Conservation (phyloP, 2,888 invertebrate species). For the Rhyacophila evoluta region DNA sequence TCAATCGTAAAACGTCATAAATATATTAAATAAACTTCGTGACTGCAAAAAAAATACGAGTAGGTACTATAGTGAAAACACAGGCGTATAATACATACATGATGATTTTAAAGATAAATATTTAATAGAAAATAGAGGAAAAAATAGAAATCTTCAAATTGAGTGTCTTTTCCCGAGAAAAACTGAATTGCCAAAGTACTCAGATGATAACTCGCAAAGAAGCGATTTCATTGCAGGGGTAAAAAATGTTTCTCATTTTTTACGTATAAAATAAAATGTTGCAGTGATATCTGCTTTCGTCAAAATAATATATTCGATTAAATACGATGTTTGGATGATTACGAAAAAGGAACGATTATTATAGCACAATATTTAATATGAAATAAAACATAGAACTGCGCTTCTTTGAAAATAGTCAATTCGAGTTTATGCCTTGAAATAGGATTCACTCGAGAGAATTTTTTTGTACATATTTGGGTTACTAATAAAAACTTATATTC, state of each 20-base stretch:
- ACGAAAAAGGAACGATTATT: no score
- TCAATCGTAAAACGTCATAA: neutral
- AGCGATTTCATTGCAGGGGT: neutral
- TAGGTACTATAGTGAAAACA: neutral
- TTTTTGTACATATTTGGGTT: no score
- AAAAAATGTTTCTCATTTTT: neutral
- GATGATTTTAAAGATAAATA: slow-evolving; percentile 31
- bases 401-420: no score
- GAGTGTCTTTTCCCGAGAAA: slow-evolving; percentile 29
- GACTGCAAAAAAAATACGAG: neutral
- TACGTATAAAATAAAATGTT: no score
- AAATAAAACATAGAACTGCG: no score
- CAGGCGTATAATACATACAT: neutral
- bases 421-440: no score
- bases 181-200: slow-evolving; percentile 13
- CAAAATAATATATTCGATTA: no score
- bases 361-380: no score
- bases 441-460: no score
- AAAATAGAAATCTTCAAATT: slow-evolving; percentile 41
- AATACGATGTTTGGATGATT: no score
- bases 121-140: slow-evolving; percentile 32
- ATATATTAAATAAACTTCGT: neutral
- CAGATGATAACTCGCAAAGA: neutral
- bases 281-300: no score
- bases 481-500: no score